Percentiles rank a stretch among this genome's conserved stretches.
phyloP scores from a whole-genome alignment of 2,797 vertebrate genomes.

The Lateolabrax maculatus region DNA sequence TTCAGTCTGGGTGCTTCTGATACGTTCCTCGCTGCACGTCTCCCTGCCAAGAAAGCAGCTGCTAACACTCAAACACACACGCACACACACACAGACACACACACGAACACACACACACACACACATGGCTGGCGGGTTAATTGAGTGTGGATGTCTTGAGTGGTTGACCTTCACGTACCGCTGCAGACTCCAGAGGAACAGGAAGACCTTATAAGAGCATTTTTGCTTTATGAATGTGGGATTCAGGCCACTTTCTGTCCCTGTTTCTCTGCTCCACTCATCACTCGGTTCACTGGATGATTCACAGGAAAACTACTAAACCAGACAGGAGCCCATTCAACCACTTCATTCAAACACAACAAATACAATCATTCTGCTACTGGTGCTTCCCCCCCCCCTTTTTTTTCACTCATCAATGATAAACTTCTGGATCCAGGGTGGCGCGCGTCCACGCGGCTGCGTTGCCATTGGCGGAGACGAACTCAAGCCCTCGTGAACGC shows the following conservation, averaged over 20 bases:
- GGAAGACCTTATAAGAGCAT: constrained; percentile 34
- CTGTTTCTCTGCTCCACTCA: background rate
- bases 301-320: background rate
- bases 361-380: no score
- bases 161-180: constrained; percentile 53
- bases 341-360: background rate
- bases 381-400: background rate
- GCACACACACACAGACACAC: constrained; percentile 32
- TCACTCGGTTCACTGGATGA: no score
- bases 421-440: constrained; percentile 39
- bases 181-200: constrained; percentile 30
- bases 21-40: constrained; percentile 64
- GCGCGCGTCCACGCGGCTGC: constrained; percentile 53
- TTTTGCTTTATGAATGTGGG: background rate
- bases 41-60: constrained; percentile 63
- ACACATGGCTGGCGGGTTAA: constrained; percentile 45
- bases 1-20: constrained; percentile 27
- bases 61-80: constrained; percentile 50
- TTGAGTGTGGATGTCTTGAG: constrained; percentile 63
- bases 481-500: constrained; percentile 42
- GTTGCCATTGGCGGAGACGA: constrained; percentile 69
- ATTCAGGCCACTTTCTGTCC: constrained; percentile 4
- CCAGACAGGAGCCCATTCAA: no score
- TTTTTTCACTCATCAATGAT: constrained; percentile 35
- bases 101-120: constrained; percentile 37